Evolutionary conservation across 2,888 invertebrate genomes (phyloP), one percentile per base, ranked within the genome.

Genomic region (Coleophora deauratella): DNA sequence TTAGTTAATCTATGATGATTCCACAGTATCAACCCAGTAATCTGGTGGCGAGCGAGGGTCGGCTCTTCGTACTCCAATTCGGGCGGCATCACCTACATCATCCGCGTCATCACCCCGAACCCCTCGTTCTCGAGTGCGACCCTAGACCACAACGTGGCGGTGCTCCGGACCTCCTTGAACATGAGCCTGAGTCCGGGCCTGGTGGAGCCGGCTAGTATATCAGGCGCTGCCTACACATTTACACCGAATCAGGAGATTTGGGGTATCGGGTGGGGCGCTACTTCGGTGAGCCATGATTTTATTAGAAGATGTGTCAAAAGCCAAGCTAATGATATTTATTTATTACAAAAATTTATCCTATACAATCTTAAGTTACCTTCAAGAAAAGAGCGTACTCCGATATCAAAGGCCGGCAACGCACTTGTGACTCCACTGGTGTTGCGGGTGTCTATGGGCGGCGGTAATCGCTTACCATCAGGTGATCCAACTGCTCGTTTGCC

Each of bases 191-290:
- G 53, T 2, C 45, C 64, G 2, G 61, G 59, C 0, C 38, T 58
- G 0, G 63, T 67, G 1, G 60, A 64, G 37, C 45, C 58, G 0
- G 79, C 73, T 0, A 54, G 45, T 28, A 49, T 82, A 1, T 64
- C 65, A 2, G 80, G 77, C 0, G 44, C 55, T 0, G 62, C 59
- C 0, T 72, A 68, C 36, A 40, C 47, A 0, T 55, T 77, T 13
- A 37, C 40, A 1, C 52, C 44, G 4, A 63, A 64, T 30, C 63
- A 70, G 40, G 35, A 30, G 0, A 64, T 81, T 0, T 50, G 43
- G 42, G 81, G 72, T 35, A 70, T 78, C 32, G 82, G 81, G 41
- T 82, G 77, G 77, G 81, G 80, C 2, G 63, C 59, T 6, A 55
- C 56, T 1, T 57, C 63, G 37, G 79, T 78, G 53, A 68, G 63